These are phyloP conservation scores for Triops cancriformis DNA, from an alignment of 1,140 invertebrate genomes.

Conservation along the genomic window DNA sequence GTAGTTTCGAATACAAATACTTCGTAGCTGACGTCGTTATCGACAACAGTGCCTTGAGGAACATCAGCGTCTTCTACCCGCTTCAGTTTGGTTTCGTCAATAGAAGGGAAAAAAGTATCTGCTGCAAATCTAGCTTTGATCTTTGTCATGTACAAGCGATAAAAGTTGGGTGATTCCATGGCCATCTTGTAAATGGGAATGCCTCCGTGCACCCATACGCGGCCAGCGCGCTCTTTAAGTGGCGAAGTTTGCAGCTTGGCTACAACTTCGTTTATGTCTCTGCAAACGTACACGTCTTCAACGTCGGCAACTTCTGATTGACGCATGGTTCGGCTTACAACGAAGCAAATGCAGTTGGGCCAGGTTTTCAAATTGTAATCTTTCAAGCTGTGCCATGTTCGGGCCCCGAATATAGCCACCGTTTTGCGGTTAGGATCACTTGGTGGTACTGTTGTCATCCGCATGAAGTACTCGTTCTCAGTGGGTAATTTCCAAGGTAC, in stretches of 20 bases:
- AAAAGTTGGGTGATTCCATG: slow-evolving; percentile 26
- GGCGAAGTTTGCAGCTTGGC: slow-evolving; percentile 1
- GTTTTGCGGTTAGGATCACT: slow-evolving; percentile 17
- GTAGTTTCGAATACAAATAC: slow-evolving; percentile 26
- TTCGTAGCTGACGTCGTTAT: slow-evolving; percentile 22
- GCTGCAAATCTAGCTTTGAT: slow-evolving; percentile 16
- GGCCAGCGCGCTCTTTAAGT: slow-evolving; percentile 20
- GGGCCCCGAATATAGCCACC: slow-evolving; percentile 25
- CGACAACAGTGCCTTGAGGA: slow-evolving; percentile 24
- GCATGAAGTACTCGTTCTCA: slow-evolving; percentile 24
- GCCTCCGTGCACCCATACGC: slow-evolving; percentile 29
- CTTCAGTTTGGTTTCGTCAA: slow-evolving; percentile 23
- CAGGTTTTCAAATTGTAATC: slow-evolving; percentile 18
- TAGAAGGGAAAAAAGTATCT: slow-evolving; percentile 27
- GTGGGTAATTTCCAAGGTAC: slow-evolving; percentile 28
- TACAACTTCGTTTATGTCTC: slow-evolving; percentile 22
- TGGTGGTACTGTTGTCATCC: slow-evolving; percentile 15
- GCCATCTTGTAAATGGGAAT: slow-evolving; percentile 22
- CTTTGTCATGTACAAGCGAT: slow-evolving; percentile 25
- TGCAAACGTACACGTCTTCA: slow-evolving; percentile 22
- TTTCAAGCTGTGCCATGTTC: slow-evolving; percentile 27
- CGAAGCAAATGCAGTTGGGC: slow-evolving; percentile 25
- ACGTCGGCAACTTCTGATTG: slow-evolving; percentile 20
- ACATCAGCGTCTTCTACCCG: slow-evolving; percentile 25
- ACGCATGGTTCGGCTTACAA: slow-evolving; percentile 23